Conservation (phyloP, 2,113 vertebrate genomes). For the Thamnophis sirtalis region DNA sequence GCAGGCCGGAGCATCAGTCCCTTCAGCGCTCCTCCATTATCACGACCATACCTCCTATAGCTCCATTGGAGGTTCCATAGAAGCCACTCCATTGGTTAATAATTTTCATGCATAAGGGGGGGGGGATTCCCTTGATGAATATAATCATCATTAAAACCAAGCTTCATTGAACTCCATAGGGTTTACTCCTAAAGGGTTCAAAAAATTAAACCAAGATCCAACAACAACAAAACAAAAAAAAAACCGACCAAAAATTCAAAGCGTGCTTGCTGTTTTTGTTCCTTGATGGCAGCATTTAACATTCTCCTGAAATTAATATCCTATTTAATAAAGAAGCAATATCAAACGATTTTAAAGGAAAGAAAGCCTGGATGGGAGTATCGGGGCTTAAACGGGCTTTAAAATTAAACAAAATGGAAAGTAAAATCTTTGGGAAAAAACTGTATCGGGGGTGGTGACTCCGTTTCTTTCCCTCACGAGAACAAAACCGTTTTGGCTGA, state of each 20-base stretch:
- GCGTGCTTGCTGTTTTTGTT: not conserved
- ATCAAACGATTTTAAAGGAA: not conserved
- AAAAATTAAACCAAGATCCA: not conserved
- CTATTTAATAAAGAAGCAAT: not conserved
- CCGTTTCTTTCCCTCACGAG: not conserved
- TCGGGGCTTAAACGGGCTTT: not conserved
- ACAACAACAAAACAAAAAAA: not conserved
- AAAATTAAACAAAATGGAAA: not conserved
- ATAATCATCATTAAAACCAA: not conserved
- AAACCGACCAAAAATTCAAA: not conserved
- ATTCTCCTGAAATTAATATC: not conserved
- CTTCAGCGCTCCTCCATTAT: not conserved
- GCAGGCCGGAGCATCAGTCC: not conserved
- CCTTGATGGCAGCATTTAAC: not conserved
- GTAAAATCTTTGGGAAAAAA: not conserved
- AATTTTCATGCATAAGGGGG: not conserved
- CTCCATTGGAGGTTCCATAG: not conserved
- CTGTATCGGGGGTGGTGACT: not conserved
- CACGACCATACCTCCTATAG: not conserved
- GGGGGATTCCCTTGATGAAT: not conserved
- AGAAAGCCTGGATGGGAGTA: not conserved
- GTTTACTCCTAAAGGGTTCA: not conserved
- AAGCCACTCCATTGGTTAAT: not conserved
- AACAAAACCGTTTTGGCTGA: not conserved
- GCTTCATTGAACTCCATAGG: not conserved